Conservation (phyloP, 2,113 vertebrate species). For the Anthoscopus minutus region DNA sequence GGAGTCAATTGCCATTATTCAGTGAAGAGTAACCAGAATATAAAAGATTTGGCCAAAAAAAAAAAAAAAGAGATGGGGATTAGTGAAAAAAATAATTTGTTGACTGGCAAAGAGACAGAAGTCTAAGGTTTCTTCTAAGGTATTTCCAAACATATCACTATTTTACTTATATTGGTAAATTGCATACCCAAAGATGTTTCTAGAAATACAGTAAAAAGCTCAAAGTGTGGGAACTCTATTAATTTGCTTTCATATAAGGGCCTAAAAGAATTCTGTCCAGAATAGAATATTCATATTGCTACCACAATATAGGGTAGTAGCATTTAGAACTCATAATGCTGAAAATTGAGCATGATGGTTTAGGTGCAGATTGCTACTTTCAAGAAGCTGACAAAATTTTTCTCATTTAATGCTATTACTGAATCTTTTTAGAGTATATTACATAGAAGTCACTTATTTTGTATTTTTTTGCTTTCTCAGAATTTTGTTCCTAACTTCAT, state of each 20-base stretch:
- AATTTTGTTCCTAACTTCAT: not conserved
- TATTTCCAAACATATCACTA: not conserved
- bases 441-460: not conserved
- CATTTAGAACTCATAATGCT: not conserved
- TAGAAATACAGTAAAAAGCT: not conserved
- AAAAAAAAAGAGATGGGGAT: not conserved
- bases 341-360: not conserved
- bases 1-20: not conserved
- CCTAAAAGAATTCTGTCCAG: not conserved
- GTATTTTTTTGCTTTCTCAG: not conserved
- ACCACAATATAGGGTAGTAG: not conserved
- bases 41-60: not conserved
- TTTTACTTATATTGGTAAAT: not conserved
- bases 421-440: not conserved
- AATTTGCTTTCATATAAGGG: not conserved
- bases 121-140: not conserved
- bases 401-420: not conserved
- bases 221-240: not conserved
- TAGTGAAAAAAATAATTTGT: not conserved
- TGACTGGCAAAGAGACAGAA: not conserved
- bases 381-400: not conserved
- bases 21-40: not conserved
- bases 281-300: not conserved
- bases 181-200: not conserved
- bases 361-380: not conserved